Base-by-base conservation (phyloP, 2,797 vertebrate species). In the Smutsia gigantea region DNA sequence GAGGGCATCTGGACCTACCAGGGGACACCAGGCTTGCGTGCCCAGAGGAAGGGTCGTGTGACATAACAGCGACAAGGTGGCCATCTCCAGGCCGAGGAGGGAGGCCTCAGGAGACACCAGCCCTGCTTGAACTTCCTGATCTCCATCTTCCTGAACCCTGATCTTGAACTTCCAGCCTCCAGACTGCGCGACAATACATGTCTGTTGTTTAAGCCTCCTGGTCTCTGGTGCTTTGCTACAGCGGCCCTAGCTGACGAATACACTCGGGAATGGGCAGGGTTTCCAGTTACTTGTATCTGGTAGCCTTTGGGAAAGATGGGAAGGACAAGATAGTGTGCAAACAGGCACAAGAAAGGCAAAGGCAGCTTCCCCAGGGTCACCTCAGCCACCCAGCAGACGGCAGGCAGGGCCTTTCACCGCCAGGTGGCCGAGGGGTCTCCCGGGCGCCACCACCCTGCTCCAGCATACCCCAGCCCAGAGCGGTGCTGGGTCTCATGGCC, bases 371-470 rank as follows among this genome's bases (percentile, higher is more conserved):
- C 49, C 5, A 31, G 75, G 42, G 13, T 53, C 74, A 12, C 2
- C 9, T n/a, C 66, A 27, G 17, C 9, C 23, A 15, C 31, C 13
- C 4, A 13, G 42, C 5, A 18, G 14, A 18, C 23, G 39, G 6
- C n/a, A 25, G 34, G 57, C 39, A 74, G 51, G 11, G 37, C 18
- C 25, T 39, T 57, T 49, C 4, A 19, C 69, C 7, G 27, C 13
- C 8, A 0, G 29, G 75, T 39, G 39, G 42, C 34, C 4, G 10
- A 46, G 6, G 13, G 25, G 13, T 51, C 39, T n/a, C 39, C 27
- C 34, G 46, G 12, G 49, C 1, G 23, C 9, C 31, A 11, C 29
- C 1, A 0, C 27, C 17, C 21, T 7, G 9, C 31, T 1, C 37
- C 29, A 10, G 39, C 15, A 9, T 27, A 5, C 4, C 17, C 9